Percentiles rank a stretch among this genome's conserved stretches.
Evolutionary conservation across 2,888 invertebrate genomes (phyloP).

Genomic region (Dysmachus trigonus): DNA sequence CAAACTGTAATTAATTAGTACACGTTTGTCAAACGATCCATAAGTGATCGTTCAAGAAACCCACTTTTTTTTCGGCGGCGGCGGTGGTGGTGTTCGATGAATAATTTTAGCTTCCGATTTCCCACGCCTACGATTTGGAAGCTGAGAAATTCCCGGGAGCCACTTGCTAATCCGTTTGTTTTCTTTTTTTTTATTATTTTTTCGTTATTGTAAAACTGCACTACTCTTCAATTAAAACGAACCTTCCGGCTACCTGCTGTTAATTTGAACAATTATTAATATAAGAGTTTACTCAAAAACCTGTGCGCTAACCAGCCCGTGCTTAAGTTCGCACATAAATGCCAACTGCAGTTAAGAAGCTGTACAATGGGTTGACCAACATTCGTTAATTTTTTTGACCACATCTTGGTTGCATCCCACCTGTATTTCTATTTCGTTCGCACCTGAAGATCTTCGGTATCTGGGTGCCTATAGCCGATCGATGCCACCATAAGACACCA

Average conservation of each 20-base stretch:
- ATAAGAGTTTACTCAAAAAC: conserved; percentile 48
- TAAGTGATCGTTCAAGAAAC: conserved; percentile 43
- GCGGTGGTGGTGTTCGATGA: too few relatives aligned
- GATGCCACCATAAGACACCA: conserved; percentile 10
- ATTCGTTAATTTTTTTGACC: conserved; percentile 30
- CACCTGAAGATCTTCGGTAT: not conserved
- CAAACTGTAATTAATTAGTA: conserved; percentile 66
- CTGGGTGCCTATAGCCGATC: not conserved
- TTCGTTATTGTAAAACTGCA: not conserved
- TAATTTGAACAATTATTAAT: conserved; percentile 51
- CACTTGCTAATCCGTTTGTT: not conserved
- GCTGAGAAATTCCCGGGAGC: not conserved
- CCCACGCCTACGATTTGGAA: conserved; percentile 42
- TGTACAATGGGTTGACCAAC: conserved; percentile 22
- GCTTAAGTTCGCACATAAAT: conserved; percentile 50
- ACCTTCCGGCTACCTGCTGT: conserved; percentile 40
- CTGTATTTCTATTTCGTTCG: not conserved
- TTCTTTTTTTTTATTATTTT: not conserved
- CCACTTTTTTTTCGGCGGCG: conserved; percentile 1
- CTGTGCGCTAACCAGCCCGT: conserved; percentile 48
- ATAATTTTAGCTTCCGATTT: conserved; percentile 47
- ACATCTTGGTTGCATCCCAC: conserved; percentile 39
- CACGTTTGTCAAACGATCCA: conserved; percentile 63
- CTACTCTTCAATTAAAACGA: conserved; percentile 29
- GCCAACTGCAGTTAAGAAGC: conserved; percentile 39